These are phyloP conservation scores for Battus philenor DNA, from an alignment of 1,140 invertebrate species.

Conservation along the genomic window DNA sequence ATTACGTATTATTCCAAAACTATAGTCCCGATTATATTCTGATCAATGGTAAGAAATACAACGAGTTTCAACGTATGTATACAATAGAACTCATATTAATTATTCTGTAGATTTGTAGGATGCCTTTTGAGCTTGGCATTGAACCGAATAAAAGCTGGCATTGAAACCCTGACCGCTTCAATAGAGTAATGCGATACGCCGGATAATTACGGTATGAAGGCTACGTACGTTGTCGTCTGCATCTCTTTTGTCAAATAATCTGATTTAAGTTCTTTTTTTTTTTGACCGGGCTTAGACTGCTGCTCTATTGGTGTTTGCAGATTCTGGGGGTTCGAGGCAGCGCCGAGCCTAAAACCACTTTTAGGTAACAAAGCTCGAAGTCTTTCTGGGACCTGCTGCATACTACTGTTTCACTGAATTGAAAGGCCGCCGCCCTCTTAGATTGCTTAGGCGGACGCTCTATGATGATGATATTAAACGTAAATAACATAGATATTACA, in stretches of 20 bases:
- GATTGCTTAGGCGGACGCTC: too few species aligned
- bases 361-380: too few species aligned
- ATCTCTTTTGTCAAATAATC: neutral
- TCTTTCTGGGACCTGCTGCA: too few species aligned
- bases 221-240: neutral
- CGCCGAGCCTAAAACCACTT: too few species aligned
- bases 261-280: neutral
- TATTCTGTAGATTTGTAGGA: slow-evolving; percentile 1
- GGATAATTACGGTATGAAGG: slow-evolving; percentile 1
- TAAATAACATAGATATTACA: too few species aligned
- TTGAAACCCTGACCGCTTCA: neutral
- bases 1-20: too few species aligned
- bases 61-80: neutral
- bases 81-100: neutral
- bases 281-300: neutral
- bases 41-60: too few species aligned
- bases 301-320: neutral
- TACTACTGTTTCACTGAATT: too few species aligned
- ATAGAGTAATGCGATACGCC: slow-evolving; percentile 1
- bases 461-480: too few species aligned
- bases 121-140: neutral
- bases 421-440: too few species aligned
- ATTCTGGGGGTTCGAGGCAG: too few species aligned
- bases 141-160: neutral
- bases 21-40: too few species aligned